phyloP scores from a whole-genome alignment of 2,888 invertebrate genomes.

The Exocentrus adspersus region DNA sequence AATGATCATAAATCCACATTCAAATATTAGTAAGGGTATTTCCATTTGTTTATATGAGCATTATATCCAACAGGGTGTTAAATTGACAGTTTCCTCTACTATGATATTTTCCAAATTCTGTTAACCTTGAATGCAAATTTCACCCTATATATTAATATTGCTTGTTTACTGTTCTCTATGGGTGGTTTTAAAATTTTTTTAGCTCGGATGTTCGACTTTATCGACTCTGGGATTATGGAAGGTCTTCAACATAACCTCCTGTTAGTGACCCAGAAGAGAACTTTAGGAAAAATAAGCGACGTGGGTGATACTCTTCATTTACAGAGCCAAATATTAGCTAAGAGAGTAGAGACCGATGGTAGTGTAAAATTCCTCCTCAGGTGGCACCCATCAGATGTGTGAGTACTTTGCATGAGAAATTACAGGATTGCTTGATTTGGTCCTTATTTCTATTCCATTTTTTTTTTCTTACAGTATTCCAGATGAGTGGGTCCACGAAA shows the following conservation, averaged over 20 bases:
- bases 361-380: slow-evolving; percentile 75
- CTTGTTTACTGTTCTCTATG: not conserved
- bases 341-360: slow-evolving; percentile 72
- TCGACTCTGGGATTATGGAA: slow-evolving; percentile 93
- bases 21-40: slow-evolving; percentile 15
- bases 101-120: slow-evolving; percentile 7
- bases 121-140: slow-evolving; percentile 27
- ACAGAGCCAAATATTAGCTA: slow-evolving; percentile 75
- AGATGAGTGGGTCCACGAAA: slow-evolving; percentile 87
- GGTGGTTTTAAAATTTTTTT: slow-evolving; percentile 57
- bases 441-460: no score
- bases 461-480: slow-evolving; percentile 73
- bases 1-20: slow-evolving; percentile 20
- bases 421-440: no score
- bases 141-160: slow-evolving; percentile 29
- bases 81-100: no score
- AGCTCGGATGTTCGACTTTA: slow-evolving; percentile 95
- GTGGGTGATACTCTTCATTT: slow-evolving; percentile 76
- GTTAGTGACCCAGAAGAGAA: slow-evolving; percentile 68
- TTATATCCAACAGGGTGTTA: slow-evolving; percentile 16
- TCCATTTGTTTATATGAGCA: slow-evolving; percentile 18
- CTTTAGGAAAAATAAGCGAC: slow-evolving; percentile 70
- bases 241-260: slow-evolving; percentile 84
- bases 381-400: slow-evolving; percentile 90
- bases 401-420: slow-evolving; percentile 69